These are phyloP conservation scores for Alcedo quadribrachys DNA, from an alignment of 2,797 vertebrate genomes.

Conservation along the genomic window DNA sequence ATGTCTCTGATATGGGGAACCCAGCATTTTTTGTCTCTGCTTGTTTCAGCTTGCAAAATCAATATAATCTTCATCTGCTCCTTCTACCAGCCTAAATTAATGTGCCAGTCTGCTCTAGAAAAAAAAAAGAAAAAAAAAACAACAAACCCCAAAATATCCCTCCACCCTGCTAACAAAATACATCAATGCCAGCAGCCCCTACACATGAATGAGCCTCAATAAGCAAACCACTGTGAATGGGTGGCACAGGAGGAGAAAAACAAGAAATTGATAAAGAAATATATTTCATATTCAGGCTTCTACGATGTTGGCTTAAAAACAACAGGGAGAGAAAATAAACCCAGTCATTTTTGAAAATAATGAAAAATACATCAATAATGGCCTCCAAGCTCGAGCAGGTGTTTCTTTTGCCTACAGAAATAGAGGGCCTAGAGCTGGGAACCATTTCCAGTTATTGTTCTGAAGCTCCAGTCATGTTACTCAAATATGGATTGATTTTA, in stretches of 20 bases:
- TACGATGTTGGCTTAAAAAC: not conserved
- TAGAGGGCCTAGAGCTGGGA: not conserved
- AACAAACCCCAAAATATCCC: too few species aligned
- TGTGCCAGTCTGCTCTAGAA: not conserved
- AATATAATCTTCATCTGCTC: slow-evolving; percentile 7
- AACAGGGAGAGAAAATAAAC: slow-evolving; percentile 1
- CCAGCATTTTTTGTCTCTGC: not conserved
- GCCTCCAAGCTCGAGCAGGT: not conserved
- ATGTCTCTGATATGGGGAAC: not conserved
- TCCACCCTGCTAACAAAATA: slow-evolving; percentile 25
- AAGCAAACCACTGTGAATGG: slow-evolving; percentile 48
- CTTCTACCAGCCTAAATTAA: slow-evolving; percentile 20
- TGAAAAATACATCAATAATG: not conserved
- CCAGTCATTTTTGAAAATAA: not conserved
- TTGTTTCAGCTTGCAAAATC: slow-evolving; percentile 33
- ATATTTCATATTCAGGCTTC: slow-evolving; percentile 32
- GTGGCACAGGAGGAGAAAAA: slow-evolving; percentile 47
- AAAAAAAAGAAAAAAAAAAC: not conserved
- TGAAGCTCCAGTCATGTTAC: not conserved
- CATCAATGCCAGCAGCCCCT: slow-evolving; percentile 59
- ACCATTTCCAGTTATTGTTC: not conserved
- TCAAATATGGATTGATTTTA: not conserved
- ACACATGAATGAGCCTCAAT: slow-evolving; percentile 52
- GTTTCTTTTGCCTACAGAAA: not conserved
- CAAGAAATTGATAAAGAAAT: slow-evolving; percentile 56